A percentile compares a stretch with the other conserved stretches of the same genome.
Conservation (phyloP, 2,888 invertebrate genomes). For the Helicoverpa assulta region DNA sequence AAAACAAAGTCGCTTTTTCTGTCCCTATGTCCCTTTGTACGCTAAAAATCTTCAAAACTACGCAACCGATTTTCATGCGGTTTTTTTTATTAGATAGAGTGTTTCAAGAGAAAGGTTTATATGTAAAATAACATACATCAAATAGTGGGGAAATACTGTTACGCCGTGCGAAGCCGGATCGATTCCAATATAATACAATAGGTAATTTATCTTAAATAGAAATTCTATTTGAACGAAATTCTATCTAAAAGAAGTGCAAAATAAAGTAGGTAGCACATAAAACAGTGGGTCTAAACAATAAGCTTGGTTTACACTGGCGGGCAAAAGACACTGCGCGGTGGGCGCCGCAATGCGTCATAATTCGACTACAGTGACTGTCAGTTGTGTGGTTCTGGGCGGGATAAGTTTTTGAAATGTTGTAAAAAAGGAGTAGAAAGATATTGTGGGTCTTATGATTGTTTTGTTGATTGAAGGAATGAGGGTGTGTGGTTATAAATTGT, state of each 20-base stretch:
- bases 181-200: background rate
- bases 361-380: constrained; percentile 40
- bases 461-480: no score
- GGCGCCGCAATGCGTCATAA: constrained; percentile 71
- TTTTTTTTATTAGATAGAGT: no score
- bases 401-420: constrained; percentile 36
- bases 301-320: constrained; percentile 40
- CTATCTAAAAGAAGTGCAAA: constrained; percentile 18
- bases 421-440: constrained; percentile 2
- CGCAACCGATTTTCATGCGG: no score
- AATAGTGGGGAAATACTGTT: no score
- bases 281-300: constrained; percentile 47
- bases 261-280: constrained; percentile 44
- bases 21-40: no score
- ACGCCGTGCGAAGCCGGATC: no score
- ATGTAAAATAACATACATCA: no score
- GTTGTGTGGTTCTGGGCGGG: constrained; percentile 23
- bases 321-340: constrained; percentile 50
- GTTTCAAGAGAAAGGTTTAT: no score
- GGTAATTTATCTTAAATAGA: background rate
- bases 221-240: background rate
- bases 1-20: no score
- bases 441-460: background rate
- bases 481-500: no score
- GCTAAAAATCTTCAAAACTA: no score